Base-by-base conservation (phyloP, 2,797 vertebrate species). In the Gastrophryne carolinensis region DNA sequence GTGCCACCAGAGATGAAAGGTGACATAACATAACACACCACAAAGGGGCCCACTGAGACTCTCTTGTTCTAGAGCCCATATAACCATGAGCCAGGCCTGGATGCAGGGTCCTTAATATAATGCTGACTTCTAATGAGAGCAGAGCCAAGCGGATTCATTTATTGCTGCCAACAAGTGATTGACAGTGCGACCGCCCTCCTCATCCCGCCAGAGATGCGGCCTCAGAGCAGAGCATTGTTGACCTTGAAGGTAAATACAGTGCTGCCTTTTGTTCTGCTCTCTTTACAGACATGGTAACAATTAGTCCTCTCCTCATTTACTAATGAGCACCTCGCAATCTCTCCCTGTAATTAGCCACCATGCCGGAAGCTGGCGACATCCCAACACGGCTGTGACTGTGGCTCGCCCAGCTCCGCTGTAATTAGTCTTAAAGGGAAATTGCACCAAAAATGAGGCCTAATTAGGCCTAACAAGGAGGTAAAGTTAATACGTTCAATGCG, bases 251-350 rank as follows among this genome's bases (percentile, higher is more conserved):
- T 61, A 61, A 61, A 39, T 41, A 61, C n/a, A 61, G 26, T 15
- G 35, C 37, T 11, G 7, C 41, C 58, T 61, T 39, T 65, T 12
- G 41, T 32, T 12, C 5, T 50, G 44, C 47, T 5, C 11, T 17
- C 49, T 34, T 19, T 19, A n/a, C 30, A 21, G 17, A 52, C 30
- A 26, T 65, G 29, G 10, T 72, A 84, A 83, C 32, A 53, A 73
- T 85, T 77, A 47, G 65, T 68, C 84, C 83, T 39, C 82, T 79
- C 79, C 73, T 79, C 80, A 79, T 77, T 63, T 70, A 70, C 79
- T 84, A 85, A 86, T 30, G 61, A 66, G 44, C 30, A 23, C 73
- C 82, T 81, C 78, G 64, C 84, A 85, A 85, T 79, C 73, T 82
- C 83, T 75, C 75, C 66, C 82, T 82, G 87, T 85, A 82, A 86